A percentile compares a stretch with the other conserved stretches of the same genome.
These are phyloP conservation scores for Ornithoptera alexandrae DNA, from an alignment of 2,888 invertebrate species.

Conservation along the genomic window DNA sequence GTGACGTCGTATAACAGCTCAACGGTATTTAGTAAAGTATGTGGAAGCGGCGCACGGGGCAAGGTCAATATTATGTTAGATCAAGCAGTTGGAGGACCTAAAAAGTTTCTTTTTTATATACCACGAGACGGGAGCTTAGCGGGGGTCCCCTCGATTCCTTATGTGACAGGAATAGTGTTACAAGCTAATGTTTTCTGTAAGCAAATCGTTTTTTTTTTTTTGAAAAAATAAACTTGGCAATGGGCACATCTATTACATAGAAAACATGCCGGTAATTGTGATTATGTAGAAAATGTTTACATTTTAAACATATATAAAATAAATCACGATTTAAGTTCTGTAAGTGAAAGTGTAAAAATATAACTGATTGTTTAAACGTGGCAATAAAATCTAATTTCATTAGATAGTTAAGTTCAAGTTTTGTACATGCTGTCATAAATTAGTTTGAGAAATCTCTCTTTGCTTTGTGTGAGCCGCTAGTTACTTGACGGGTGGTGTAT, in stretches of 20 bases:
- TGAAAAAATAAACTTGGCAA: too few species aligned
- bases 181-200: too few species aligned
- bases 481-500: conserved; percentile 10
- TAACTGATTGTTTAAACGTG: too few species aligned
- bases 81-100: conserved; percentile 13
- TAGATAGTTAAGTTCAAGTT: conserved; percentile 1
- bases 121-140: conserved; percentile 12
- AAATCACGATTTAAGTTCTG: too few species aligned
- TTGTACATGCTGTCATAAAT: neutral
- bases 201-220: too few species aligned
- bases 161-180: neutral
- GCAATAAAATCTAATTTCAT: neutral
- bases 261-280: too few species aligned
- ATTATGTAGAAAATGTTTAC: too few species aligned
- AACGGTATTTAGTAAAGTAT: conserved; percentile 27
- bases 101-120: conserved; percentile 12
- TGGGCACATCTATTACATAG: too few species aligned
- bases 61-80: conserved; percentile 23
- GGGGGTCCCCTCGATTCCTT: conserved; percentile 18
- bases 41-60: conserved; percentile 16
- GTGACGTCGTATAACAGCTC: conserved; percentile 22
- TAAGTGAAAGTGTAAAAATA: too few species aligned
- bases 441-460: neutral
- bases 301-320: too few species aligned
- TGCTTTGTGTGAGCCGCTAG: neutral